Evolutionary conservation across 2,797 vertebrate genomes (phyloP), one percentile per base, ranked within the genome.

Genomic region (Eulemur mongoz): DNA sequence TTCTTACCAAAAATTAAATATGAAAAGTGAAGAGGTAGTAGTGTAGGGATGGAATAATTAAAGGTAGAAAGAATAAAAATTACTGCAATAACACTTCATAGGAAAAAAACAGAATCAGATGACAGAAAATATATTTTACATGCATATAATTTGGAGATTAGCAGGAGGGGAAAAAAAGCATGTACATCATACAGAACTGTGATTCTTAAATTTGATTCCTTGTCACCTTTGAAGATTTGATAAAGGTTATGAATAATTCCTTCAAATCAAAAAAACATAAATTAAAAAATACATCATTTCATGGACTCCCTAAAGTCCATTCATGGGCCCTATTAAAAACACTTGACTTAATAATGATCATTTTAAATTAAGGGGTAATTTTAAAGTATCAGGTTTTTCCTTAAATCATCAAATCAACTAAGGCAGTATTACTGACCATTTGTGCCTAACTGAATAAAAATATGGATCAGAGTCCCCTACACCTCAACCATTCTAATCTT

Each of bases 121-220:
- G 2, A 72, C 43, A 91, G 40, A 87, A 82, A 92, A 82, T 63
- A 25, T 22, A 87, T 82, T 92, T 92, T 48, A 86, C 30, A 92
- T 5, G 27, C 69, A 82, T 48, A 40, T 61, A 38, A 82, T 17
- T 10, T 54, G 4, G 65, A 73, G 38, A 32, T 57, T 43, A 59
- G 15, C 38, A 86, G 18, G 27, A 78, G 59, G 4, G 59, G 2
- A 27, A 32, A 76, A 59, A 50, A 5, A 48, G 45, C 27, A 81
- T 5, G 25, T 48, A 59, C 22, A 23, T n/a, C 59, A 76, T 25
- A 88, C 1, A 59, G 23, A 63, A 72, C 13, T 18, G 7, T 72
- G 32, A 63, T 84, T 84, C 32, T 80, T 83, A 38, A 76, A 59
- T 80, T 69, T 83, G 22, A 78, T 61, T 89, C 43, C 50, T 17